Evolutionary conservation across 2,113 vertebrate genomes (phyloP).

Genomic region (Carassius gibelio): DNA sequence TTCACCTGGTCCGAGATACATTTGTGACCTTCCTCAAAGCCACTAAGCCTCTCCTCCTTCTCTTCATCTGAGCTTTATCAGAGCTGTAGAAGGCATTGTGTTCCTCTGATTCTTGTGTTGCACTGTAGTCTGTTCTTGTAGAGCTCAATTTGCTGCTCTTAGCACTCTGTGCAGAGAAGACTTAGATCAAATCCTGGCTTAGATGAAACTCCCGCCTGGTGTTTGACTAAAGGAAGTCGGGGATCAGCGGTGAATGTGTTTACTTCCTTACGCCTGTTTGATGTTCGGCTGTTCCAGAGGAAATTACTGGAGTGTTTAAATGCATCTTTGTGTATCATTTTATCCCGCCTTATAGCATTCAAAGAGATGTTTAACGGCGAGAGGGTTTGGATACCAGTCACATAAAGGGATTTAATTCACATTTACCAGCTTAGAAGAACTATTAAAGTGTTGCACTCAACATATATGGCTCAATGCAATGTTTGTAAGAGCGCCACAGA

Average conservation of each 20-base stretch:
- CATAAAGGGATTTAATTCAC: constrained; percentile 21
- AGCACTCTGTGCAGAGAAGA: constrained; percentile 12
- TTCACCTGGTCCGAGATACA: background rate
- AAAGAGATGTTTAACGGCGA: constrained; percentile 9
- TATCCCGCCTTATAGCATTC: background rate
- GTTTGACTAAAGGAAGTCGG: constrained; percentile 28
- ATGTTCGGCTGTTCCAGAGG: constrained; percentile 4
- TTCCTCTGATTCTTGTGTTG: background rate
- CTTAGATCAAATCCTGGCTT: constrained; percentile 22
- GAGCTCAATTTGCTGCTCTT: constrained; percentile 21
- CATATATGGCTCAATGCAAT: background rate
- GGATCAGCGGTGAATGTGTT: constrained; percentile 11
- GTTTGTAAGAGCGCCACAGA: background rate
- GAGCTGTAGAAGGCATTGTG: constrained; percentile 5
- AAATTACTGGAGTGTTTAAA: constrained; percentile 20
- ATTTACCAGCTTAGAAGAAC: constrained; percentile 8
- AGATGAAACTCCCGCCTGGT: constrained; percentile 6
- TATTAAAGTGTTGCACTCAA: constrained; percentile 29
- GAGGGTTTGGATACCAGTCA: constrained; percentile 15
- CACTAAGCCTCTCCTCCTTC: background rate
- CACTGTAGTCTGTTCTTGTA: constrained; percentile 18
- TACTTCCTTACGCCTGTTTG: background rate
- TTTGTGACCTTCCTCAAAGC: constrained; percentile 4
- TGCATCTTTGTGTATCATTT: background rate
- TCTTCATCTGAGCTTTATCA: background rate